Evolutionary conservation across 2,888 invertebrate genomes (phyloP).

Genomic region (Drosophila conformis): DNA sequence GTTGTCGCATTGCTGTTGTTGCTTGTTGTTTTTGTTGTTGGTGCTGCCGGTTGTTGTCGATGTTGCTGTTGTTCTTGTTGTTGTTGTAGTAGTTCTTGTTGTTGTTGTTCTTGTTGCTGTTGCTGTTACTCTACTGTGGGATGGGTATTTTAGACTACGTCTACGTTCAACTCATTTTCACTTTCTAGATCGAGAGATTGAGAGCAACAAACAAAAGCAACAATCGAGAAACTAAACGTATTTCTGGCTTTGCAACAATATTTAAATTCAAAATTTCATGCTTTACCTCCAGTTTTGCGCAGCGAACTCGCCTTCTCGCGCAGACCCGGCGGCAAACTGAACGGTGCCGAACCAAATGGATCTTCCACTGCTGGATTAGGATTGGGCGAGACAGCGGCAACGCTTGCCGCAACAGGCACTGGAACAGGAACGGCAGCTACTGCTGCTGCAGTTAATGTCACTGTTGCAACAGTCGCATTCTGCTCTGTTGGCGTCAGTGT

Average conservation of each 20-base stretch:
- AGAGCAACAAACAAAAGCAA: constrained; percentile 80
- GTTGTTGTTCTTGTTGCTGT: constrained; percentile 21
- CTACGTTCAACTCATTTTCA: constrained; percentile 77
- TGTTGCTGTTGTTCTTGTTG: constrained; percentile 23
- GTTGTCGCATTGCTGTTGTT: constrained; percentile 22
- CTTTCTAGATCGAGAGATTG: constrained; percentile 76
- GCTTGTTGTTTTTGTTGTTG: constrained; percentile 12
- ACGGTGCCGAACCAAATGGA: constrained; percentile 93
- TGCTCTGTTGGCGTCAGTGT: constrained; percentile 83
- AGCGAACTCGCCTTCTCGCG: constrained; percentile 85
- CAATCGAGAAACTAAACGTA: constrained; percentile 79
- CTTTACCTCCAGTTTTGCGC: constrained; percentile 85
- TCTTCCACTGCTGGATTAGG: constrained; percentile 86
- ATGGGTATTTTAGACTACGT: constrained; percentile 74
- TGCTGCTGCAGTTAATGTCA: constrained; percentile 11
- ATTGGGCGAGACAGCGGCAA: constrained; percentile 54
- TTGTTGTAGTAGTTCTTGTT: background rate
- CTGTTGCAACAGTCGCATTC: constrained; percentile 70
- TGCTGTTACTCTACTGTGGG: constrained; percentile 63
- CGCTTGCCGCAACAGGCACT: constrained; percentile 29
- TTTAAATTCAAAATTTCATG: constrained; percentile 80
- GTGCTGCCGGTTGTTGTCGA: constrained; percentile 5
- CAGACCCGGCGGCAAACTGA: constrained; percentile 88
- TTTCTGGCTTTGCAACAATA: constrained; percentile 66
- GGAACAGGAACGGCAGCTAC: constrained; percentile 12